Evolutionary conservation across 2,797 vertebrate species (phyloP).

Genomic region (Lagorchestes hirsutus): DNA sequence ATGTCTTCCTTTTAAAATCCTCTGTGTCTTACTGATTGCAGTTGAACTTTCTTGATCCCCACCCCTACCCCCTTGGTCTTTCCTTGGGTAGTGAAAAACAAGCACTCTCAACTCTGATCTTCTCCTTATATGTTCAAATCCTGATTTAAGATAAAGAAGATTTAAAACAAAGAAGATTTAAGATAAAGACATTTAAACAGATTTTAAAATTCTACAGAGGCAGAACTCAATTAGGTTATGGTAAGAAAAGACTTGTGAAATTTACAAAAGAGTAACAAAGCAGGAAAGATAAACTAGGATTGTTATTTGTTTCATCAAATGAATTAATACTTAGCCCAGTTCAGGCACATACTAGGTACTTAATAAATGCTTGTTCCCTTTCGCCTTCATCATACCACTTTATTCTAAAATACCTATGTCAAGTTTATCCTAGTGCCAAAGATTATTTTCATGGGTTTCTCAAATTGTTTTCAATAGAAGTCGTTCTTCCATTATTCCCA

Average conservation of each 20-base stretch:
- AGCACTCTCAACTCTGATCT: not conserved
- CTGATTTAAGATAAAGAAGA: not conserved
- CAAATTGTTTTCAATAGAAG: not conserved
- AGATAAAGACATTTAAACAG: not conserved
- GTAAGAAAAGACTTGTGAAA: not conserved
- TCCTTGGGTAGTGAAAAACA: not conserved
- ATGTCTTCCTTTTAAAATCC: not conserved
- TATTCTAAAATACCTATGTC: not conserved
- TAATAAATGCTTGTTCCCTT: not conserved
- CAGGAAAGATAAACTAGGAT: not conserved
- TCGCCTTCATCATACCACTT: not conserved
- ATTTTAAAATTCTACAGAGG: not conserved
- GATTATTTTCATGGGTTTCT: not conserved
- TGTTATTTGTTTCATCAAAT: not conserved
- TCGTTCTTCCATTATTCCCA: not conserved
- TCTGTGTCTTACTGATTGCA: not conserved
- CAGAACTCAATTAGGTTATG: not conserved
- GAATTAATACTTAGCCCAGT: not conserved
- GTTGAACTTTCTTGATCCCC: not conserved
- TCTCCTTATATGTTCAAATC: not conserved
- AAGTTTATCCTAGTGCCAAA: not conserved
- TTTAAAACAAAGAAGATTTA: not conserved
- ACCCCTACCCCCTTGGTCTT: not conserved
- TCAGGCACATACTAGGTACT: not conserved
- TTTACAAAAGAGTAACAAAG: not conserved